Conservation (phyloP, 2,888 invertebrate genomes). For the Mylabris sibirica region DNA sequence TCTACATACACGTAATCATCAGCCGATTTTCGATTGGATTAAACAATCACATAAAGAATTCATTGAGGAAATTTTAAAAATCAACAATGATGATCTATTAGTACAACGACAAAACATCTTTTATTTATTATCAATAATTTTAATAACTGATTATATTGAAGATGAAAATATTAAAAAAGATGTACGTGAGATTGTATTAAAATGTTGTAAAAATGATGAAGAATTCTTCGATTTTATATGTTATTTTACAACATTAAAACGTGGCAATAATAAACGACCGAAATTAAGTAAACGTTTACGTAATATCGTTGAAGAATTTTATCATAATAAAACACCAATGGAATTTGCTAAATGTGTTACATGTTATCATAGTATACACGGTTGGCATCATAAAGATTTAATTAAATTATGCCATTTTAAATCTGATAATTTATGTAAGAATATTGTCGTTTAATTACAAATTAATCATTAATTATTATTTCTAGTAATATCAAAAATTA, state of each 20-base stretch:
- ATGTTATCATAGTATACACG: slow-evolving; percentile 69
- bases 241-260: slow-evolving; percentile 40
- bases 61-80: slow-evolving; percentile 41
- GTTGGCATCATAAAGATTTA: slow-evolving; percentile 78
- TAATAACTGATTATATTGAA: slow-evolving; percentile 21
- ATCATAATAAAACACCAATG: slow-evolving; percentile 67
- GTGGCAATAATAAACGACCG: slow-evolving; percentile 21
- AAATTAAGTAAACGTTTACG: slow-evolving; percentile 61
- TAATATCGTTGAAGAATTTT: slow-evolving; percentile 71
- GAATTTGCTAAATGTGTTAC: slow-evolving; percentile 71
- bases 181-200: slow-evolving; percentile 39
- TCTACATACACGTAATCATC: not conserved
- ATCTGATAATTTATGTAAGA: slow-evolving; percentile 62
- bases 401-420: slow-evolving; percentile 70
- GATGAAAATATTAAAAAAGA: not conserved
- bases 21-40: slow-evolving; percentile 4
- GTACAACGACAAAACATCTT: slow-evolving; percentile 46
- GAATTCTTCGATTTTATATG: slow-evolving; percentile 55
- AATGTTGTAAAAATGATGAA: slow-evolving; percentile 70
- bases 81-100: slow-evolving; percentile 44
- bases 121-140: slow-evolving; percentile 45
- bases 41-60: slow-evolving; percentile 35
- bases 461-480: slow-evolving; percentile 24
- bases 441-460: slow-evolving; percentile 31
- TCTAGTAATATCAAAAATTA: slow-evolving; percentile 51